Evolutionary conservation across 2,113 vertebrate genomes (phyloP).

Genomic region (Alexandromys fortis): DNA sequence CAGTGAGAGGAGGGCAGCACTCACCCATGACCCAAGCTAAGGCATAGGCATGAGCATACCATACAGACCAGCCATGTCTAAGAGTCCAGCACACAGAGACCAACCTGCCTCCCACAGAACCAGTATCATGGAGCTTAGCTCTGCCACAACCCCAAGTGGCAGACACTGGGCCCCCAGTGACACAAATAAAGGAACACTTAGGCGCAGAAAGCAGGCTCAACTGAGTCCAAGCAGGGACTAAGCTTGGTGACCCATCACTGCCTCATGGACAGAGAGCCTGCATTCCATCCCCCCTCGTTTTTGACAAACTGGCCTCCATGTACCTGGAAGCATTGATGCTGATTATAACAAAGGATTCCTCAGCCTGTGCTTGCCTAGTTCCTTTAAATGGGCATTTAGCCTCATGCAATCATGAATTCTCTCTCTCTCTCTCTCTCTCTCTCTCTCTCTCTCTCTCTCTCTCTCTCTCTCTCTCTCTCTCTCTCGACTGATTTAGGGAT

Average conservation of each 20-base stretch:
- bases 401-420: background rate
- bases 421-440: background rate
- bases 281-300: conserved; percentile 27
- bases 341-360: background rate
- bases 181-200: background rate
- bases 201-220: background rate
- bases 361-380: conserved; percentile 54
- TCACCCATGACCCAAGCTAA: conserved; percentile 67
- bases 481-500: conserved; percentile 15
- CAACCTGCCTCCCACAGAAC: background rate
- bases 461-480: background rate
- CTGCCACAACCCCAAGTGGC: background rate
- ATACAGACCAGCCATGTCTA: background rate
- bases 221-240: conserved; percentile 45
- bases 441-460: background rate
- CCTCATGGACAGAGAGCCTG: conserved; percentile 22
- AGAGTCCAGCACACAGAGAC: background rate
- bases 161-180: background rate
- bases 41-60: background rate
- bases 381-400: background rate
- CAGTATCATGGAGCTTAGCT: background rate
- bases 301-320: background rate
- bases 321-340: background rate
- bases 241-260: background rate
- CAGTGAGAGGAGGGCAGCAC: background rate